Conservation (phyloP, 2,888 invertebrate species). For the Phoronis australis region DNA sequence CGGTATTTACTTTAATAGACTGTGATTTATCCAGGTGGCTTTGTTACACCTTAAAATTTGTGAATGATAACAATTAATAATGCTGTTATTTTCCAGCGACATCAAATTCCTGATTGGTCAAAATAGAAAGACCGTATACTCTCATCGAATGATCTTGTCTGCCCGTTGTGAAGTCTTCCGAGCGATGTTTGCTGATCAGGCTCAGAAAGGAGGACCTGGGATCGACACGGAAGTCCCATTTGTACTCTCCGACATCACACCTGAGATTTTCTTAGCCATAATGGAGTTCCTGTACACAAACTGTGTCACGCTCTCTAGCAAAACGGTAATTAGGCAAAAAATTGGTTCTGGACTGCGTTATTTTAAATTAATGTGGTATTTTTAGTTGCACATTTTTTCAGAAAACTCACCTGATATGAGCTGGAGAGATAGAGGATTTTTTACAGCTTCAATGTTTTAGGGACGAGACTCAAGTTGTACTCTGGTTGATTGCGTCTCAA, state of each 20-base stretch:
- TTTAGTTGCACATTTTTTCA: too few species aligned
- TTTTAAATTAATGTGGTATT: too few species aligned
- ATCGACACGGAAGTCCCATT: conserved; percentile 41
- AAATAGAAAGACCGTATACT: conserved; percentile 38
- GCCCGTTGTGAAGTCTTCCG: conserved; percentile 46
- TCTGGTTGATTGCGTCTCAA: too few species aligned
- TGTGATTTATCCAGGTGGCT: too few species aligned
- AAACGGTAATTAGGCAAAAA: conserved; percentile 31
- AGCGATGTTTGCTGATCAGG: conserved; percentile 44
- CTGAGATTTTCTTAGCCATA: conserved; percentile 42
- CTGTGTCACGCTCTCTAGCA: conserved; percentile 39
- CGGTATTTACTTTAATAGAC: too few species aligned
- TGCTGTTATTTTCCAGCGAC: conserved; percentile 32
- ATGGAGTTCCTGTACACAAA: conserved; percentile 49
- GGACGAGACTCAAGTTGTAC: too few species aligned
- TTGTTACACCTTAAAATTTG: too few species aligned
- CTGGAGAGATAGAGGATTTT: too few species aligned
- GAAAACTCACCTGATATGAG: too few species aligned
- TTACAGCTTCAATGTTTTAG: too few species aligned
- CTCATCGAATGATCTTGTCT: conserved; percentile 40
- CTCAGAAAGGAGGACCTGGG: conserved; percentile 19
- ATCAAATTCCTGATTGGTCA: conserved; percentile 46
- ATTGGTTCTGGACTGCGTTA: too few species aligned
- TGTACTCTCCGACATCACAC: conserved; percentile 42
- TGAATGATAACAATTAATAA: too few species aligned